Evolutionary conservation across 2,888 invertebrate species (phyloP), one percentile per base, ranked within the genome.

Genomic region (Cerastoderma edule): DNA sequence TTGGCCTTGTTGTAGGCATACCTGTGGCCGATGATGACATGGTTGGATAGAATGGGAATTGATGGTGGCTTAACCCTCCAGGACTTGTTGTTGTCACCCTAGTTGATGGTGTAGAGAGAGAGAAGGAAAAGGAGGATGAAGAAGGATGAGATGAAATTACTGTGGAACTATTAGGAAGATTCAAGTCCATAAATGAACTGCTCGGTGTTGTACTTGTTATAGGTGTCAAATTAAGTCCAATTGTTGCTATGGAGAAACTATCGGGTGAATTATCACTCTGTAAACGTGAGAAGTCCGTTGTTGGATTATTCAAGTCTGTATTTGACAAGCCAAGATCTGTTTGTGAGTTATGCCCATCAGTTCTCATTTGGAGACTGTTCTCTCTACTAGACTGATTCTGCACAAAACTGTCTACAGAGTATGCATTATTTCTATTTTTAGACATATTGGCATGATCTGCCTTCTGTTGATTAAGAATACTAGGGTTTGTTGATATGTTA

Each of bases 321-420:
- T 63, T 72, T 28, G 67, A 33, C 28, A 80, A 68, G 24, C 60
- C 60, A 33, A 80, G 63, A 28, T 78, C 76, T 24, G 80, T 57
- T 50, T 77, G 73, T 69, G 72, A 10, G 32, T 67, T 60, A 19
- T 74, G 65, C 28, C 72, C 44, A n/a, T 79, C 77, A 24, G 73
- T 65, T 19, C 74, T 67, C 32, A 68, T 57, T 60, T 78, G 64
- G 28, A 75, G 56, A n/a, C 60, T 64, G 48, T 83, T 82, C 44
- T 79, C 83, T 60, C 79, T 75, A 35, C 85, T 85, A 19, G 87
- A 82, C 67, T 86, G 86, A n/a, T n/a, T n/a, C n/a, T 60, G 60
- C 10, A 89, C 89, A 84, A 89, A 89, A 72, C 85, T 89, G 48
- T 89, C 89, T 8, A 88, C 89, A 24, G 89, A 89, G 71, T 87